These are phyloP conservation scores for Macrosteles quadrilineatus DNA, from an alignment of 1,140 invertebrate genomes.

Conservation along the genomic window DNA sequence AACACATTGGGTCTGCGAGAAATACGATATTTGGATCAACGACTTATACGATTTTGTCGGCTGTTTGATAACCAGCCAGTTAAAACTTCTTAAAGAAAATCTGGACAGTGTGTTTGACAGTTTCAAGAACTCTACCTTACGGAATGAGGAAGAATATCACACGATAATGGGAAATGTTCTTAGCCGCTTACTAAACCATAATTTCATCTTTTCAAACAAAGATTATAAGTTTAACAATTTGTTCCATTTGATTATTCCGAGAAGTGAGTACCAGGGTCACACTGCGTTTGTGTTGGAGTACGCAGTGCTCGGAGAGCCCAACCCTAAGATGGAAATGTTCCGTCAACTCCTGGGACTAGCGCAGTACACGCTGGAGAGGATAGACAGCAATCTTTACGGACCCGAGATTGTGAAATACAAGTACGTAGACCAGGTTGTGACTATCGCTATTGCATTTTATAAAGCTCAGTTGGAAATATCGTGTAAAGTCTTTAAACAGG, in stretches of 20 bases:
- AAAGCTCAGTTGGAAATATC: background rate
- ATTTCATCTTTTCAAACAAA: slow-evolving; percentile 5
- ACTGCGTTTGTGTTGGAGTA: background rate
- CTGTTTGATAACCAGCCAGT: background rate
- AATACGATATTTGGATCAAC: background rate
- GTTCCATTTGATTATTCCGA: background rate
- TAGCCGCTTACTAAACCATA: background rate
- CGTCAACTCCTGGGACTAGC: background rate
- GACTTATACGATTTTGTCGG: background rate
- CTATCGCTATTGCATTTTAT: background rate
- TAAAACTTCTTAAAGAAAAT: background rate
- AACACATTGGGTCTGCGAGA: background rate
- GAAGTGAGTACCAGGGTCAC: slow-evolving; percentile 4
- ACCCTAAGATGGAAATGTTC: background rate
- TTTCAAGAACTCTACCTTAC: background rate
- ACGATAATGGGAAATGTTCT: background rate
- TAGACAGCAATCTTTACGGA: background rate
- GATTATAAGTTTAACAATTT: background rate
- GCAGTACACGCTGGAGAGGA: background rate
- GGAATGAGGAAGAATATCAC: background rate
- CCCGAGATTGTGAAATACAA: background rate
- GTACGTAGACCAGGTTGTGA: background rate
- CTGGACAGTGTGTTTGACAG: background rate
- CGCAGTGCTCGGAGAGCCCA: background rate
- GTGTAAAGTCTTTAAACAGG: background rate